These are phyloP conservation scores for Lepus timidus DNA, from an alignment of 2,113 vertebrate genomes.

Conservation along the genomic window DNA sequence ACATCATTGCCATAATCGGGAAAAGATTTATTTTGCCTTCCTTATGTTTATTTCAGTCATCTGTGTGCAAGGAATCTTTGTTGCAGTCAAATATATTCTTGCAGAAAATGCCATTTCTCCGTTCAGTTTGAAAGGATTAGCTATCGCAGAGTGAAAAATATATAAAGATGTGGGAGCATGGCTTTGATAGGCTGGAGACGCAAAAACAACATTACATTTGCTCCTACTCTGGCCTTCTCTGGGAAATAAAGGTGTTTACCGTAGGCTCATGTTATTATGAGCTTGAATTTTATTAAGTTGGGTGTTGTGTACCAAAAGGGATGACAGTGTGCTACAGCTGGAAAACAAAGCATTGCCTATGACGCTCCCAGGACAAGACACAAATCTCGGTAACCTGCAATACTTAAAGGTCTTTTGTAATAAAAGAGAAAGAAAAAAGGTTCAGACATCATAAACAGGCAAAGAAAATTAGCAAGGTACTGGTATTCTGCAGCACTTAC, in stretches of 20 bases:
- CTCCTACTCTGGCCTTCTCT: background rate
- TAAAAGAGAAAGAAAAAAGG: background rate
- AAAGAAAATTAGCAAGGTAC: background rate
- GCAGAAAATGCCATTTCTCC: slow-evolving; percentile 47
- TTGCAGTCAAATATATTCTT: background rate
- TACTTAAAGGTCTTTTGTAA: slow-evolving; percentile 5
- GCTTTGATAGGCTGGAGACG: slow-evolving; percentile 37
- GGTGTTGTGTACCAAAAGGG: background rate
- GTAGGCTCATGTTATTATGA: slow-evolving; percentile 24
- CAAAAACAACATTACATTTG: background rate
- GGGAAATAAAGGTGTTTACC: slow-evolving; percentile 43
- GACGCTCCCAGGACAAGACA: background rate
- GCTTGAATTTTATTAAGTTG: slow-evolving; percentile 57
- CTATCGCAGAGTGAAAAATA: background rate
- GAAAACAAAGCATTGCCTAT: background rate
- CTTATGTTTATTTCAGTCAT: slow-evolving; percentile 44
- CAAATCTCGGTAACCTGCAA: background rate
- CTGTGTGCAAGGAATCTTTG: slow-evolving; percentile 38
- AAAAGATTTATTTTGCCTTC: background rate
- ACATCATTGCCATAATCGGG: background rate
- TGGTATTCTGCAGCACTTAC: background rate
- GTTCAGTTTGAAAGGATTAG: slow-evolving; percentile 36
- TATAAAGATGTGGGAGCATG: background rate
- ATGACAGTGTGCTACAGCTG: background rate
- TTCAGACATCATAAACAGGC: background rate